Base-by-base conservation (phyloP, 2,113 vertebrate species). In the Pelecanoides urinatrix region DNA sequence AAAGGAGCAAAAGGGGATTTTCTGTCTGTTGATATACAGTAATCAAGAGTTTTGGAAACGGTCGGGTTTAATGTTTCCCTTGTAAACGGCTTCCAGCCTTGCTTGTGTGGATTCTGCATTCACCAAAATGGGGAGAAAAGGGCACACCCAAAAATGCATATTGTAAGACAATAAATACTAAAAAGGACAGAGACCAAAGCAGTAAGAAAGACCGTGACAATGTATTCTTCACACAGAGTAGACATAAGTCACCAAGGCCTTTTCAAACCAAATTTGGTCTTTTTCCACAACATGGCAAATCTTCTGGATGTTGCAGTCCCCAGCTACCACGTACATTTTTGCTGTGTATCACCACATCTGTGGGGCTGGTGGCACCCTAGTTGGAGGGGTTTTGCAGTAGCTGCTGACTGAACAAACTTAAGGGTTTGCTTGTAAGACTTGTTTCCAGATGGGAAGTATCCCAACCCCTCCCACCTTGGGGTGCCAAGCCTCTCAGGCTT, bases 261-360 rank as follows among this genome's bases (percentile, higher is more conserved):
- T 50, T 67, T 45, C 27, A 71, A 86, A 52, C 17, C 21, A 52
- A 8, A 45, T 73, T 17, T n/a, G n/a, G n/a, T 38, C 38, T 75
- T 78, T 49, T 55, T 42, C 47, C 40, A 65, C 25, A 38, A 58
- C 5, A 32, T 9, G 12, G 25, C 55, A 22, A 65, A 44, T 42
- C 12, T 52, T 52, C 42, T 11, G 45, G 23, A 72, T 15, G 11
- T 29, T 36, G 45, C 58, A 79, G 36, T 23, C 34, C 13, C 4
- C 44, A 75, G 40, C 42, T 49, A 40, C 23, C 19, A 34, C 0
- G 2, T 6, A 13, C 27, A 58, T n/a, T 20, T 87, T 77, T 63
- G 29, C 26, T 23, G 16, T 10, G 10, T 38, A 27, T 15, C 49
- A 25, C 44, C 1, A 0, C 4, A 23, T 11, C 61, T 34, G 23